Base-by-base conservation (phyloP, 1,140 invertebrate genomes). In the Galleria mellonella region DNA sequence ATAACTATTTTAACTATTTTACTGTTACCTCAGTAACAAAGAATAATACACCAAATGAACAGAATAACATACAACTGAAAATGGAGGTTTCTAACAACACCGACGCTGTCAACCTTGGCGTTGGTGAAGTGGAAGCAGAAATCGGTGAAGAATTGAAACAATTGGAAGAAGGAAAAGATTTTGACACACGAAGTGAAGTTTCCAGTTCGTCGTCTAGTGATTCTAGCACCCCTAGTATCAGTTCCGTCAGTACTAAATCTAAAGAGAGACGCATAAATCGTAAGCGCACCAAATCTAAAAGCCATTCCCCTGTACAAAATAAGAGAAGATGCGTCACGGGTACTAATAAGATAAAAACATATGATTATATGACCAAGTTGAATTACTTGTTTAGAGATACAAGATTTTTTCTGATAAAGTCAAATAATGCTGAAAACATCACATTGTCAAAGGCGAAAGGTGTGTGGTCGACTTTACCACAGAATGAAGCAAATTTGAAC, bases 351-450 rank as follows among this genome's bases (percentile, higher is more conserved):
- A 82, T 88, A 6, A 94, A 93, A 73, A 92, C 90, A 14, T 94
- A 94, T 67, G 94, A 96, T 86, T 96, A 96, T 71, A 88, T 92
- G 69, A 95, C 94, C 7, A 94, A 97, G 86, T 84, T 99, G 38
- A 98, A 97, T 87, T 98, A 98, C 78, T 89, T 99, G 39, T 98
- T 98, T 78, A 90, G 96, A 60, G 96, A 98, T 83, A 95, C 97
- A 50, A 90, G 96, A 55, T 99, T 97, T 89, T 99, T 98, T 87
- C 90, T 99, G 13, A 98, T 99, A 53, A 99, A 99, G 85, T 98
- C 97, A 33, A 98, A 98, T 83, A 99, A 99, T 87, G 94, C 94
- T 49, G 97, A 99, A 83, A 99, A 99, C 87, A 93, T 99, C 17
- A 93, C 94, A 13, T 68, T 99, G 15, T 97, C 97, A 1, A 99